Evolutionary conservation across 2,888 invertebrate species (phyloP).

Genomic region (Pogonocherus hispidulus): DNA sequence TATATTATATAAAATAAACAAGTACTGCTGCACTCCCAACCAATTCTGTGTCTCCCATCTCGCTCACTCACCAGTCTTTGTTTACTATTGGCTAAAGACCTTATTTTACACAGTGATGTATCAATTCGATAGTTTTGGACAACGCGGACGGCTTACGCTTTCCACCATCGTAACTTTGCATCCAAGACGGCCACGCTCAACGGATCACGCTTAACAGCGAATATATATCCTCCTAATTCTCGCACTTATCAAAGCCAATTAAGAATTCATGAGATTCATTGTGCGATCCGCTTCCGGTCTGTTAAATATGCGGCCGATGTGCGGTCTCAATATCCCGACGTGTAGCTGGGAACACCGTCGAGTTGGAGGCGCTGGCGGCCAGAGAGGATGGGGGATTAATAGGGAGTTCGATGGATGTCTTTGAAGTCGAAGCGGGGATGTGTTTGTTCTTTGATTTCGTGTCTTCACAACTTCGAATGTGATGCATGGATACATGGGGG

Average conservation of each 20-base stretch:
- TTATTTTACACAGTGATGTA: no score
- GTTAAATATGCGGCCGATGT: slow-evolving; percentile 27
- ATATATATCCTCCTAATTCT: slow-evolving; percentile 22
- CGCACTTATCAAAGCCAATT: slow-evolving; percentile 40
- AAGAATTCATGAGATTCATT: slow-evolving; percentile 44
- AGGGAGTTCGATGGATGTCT: slow-evolving; percentile 29
- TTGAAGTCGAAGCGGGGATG: slow-evolving; percentile 50
- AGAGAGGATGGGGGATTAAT: slow-evolving; percentile 40
- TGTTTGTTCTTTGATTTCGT: slow-evolving; percentile 56
- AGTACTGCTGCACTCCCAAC: no score
- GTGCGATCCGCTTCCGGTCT: slow-evolving; percentile 39
- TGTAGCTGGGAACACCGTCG: not conserved
- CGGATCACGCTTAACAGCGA: no score
- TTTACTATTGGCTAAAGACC: no score
- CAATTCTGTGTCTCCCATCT: no score
- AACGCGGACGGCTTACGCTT: no score
- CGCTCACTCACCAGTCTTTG: no score
- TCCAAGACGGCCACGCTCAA: no score
- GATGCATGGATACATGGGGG: slow-evolving; percentile 20
- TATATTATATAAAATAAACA: no score
- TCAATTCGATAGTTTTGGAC: no score
- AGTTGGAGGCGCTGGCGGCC: slow-evolving; percentile 21
- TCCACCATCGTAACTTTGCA: no score
- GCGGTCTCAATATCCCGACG: not conserved
- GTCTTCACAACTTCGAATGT: slow-evolving; percentile 50